A percentile compares a stretch with the other conserved stretches of the same genome.
These are phyloP conservation scores for Chymomyza procnemis DNA, from an alignment of 2,888 invertebrate genomes.

Conservation along the genomic window DNA sequence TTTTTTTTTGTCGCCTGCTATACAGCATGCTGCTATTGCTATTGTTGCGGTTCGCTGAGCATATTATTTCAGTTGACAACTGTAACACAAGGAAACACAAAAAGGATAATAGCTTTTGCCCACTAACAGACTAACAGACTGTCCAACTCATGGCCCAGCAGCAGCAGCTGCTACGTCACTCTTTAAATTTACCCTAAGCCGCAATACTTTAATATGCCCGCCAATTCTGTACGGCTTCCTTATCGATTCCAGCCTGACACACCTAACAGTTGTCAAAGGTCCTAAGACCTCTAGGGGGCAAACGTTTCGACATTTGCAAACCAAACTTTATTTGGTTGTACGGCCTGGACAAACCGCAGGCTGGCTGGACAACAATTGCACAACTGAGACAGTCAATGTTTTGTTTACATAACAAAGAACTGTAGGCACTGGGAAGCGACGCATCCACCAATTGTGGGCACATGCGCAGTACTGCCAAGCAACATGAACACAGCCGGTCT, in stretches of 20 bases:
- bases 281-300: neutral
- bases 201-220: neutral
- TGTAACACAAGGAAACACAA: neutral
- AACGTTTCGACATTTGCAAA: slow-evolving; percentile 21
- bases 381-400: slow-evolving; percentile 20
- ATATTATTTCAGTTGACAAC: slow-evolving; percentile 22
- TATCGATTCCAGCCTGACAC: slow-evolving; percentile 1
- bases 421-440: neutral
- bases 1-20: no score
- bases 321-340: slow-evolving; percentile 20
- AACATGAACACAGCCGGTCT: slow-evolving; percentile 14
- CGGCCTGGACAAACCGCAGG: slow-evolving; percentile 37
- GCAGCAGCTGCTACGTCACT: slow-evolving; percentile 10
- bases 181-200: neutral
- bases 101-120: slow-evolving; percentile 11
- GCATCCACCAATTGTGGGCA: slow-evolving; percentile 47
- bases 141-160: neutral
- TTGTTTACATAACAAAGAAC: slow-evolving; percentile 65
- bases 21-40: neutral
- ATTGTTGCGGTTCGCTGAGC: slow-evolving; percentile 4
- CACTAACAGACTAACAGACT: neutral
- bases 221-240: neutral
- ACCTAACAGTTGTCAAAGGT: slow-evolving; percentile 2
- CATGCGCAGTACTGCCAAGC: slow-evolving; percentile 50
- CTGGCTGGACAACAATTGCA: slow-evolving; percentile 23